Evolutionary conservation across 2,888 invertebrate species (phyloP), one percentile per base, ranked within the genome.

Genomic region (Slavum lentiscoides): DNA sequence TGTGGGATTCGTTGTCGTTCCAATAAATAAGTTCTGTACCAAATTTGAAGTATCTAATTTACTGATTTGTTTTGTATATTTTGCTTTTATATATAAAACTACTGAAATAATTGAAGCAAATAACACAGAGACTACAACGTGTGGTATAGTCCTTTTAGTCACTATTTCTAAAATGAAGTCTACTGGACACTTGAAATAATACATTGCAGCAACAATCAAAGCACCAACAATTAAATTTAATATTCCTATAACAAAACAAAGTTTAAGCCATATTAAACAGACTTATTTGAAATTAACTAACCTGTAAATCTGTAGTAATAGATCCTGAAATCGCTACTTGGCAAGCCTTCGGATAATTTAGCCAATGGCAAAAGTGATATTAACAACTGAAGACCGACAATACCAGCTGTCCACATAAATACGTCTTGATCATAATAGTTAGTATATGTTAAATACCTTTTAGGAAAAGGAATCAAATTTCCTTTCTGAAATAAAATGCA

Each of bases 381-480:
- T 30, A 80, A 62, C 0, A 80, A 39, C n/a, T 80, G 80, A 72
- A 72, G 5, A 64, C 21, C 1, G 2, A 80, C n/a, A 43, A 66
- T 39, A 30, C 19, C 55, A 62, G 15, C 21, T 19, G 80, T 55
- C 80, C 62, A 70, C 11, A 80, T 5, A 66, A 72, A 80, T 13
- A 72, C 80, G 9, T 80, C 62, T 30, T 72, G 70, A 72, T 80
- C 64, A n/a, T 72, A 80, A 43, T 72, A 80, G 58, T 80, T 80
- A 4, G 62, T 39, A 8, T 43, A 19, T 43, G 58, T 64, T 66
- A 80, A 72, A 43, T 80, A 80, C n/a, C 80, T 72, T 58, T 64
- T 64, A 43, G 80, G 80, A 66, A 80, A 80, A 19, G 80, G 80
- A 55, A 80, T 66, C 62, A 80, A 80, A 30, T 58, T 64, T 43